A percentile compares a stretch with the other conserved stretches of the same genome.
These are phyloP conservation scores for Agrochola lychnidis DNA, from an alignment of 2,888 invertebrate species.

Conservation along the genomic window DNA sequence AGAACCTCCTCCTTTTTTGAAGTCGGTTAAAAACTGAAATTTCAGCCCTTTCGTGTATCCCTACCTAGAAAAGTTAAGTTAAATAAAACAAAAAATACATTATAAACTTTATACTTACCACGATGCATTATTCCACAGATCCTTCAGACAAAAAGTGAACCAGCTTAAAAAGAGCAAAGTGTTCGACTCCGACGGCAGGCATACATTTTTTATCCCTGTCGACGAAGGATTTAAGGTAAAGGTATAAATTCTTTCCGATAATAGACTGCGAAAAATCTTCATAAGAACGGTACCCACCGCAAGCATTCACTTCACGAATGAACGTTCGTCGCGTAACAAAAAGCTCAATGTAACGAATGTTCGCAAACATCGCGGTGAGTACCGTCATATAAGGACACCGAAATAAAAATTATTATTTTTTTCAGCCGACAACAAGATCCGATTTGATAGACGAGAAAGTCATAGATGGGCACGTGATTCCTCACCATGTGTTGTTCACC, in stretches of 20 bases:
- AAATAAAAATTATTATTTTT: slow-evolving; percentile 45
- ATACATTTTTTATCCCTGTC: slow-evolving; percentile 97
- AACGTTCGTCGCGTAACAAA: no score
- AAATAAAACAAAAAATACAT: neutral
- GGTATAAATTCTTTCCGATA: slow-evolving; percentile 85
- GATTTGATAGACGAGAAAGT: slow-evolving; percentile 95
- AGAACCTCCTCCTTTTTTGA: no score
- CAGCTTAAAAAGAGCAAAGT: slow-evolving; percentile 93
- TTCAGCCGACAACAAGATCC: slow-evolving; percentile 92
- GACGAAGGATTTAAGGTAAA: slow-evolving; percentile 97
- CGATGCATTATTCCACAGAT: slow-evolving; percentile 87
- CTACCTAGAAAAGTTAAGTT: no score
- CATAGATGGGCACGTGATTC: slow-evolving; percentile 97
- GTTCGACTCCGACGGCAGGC: slow-evolving; percentile 94
- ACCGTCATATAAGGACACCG: neutral
- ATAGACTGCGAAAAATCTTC: slow-evolving; percentile 7
- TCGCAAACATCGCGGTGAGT: neutral
- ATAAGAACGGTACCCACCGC: neutral
- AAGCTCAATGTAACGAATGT: no score
- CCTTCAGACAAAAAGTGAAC: slow-evolving; percentile 94
- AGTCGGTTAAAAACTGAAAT: neutral
- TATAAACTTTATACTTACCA: slow-evolving; percentile 13
- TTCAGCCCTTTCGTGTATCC: neutral
- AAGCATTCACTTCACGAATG: neutral
- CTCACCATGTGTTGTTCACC: slow-evolving; percentile 96